Conservation (phyloP, 1,140 invertebrate species). For the Vanessa tameamea region DNA sequence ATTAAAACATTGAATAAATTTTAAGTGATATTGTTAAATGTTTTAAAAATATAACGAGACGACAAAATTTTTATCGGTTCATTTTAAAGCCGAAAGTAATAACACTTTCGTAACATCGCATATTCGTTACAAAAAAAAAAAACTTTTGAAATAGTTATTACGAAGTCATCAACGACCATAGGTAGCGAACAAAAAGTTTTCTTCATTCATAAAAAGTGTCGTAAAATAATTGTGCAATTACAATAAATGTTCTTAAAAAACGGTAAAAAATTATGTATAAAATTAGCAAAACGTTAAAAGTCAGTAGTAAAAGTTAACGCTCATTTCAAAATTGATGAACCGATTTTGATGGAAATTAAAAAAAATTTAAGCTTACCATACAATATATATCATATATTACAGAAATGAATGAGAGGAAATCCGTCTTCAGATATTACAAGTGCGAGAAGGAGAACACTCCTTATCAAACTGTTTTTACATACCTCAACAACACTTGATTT, state of each 20-base stretch:
- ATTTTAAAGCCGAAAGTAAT: constrained; percentile 25
- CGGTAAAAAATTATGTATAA: not conserved
- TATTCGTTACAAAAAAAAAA: constrained; percentile 32
- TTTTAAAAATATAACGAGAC: constrained; percentile 15
- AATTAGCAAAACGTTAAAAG: not conserved
- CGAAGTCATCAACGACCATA: constrained; percentile 29
- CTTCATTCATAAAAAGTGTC: constrained; percentile 34
- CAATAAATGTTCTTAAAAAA: constrained; percentile 2
- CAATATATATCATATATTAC: no score
- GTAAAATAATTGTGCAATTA: constrained; percentile 14
- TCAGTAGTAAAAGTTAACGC: no score
- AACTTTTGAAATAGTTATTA: constrained; percentile 39
- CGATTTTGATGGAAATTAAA: not conserved
- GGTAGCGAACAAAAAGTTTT: constrained; percentile 30
- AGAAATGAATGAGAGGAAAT: no score
- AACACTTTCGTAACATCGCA: constrained; percentile 2
- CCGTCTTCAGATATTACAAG: no score
- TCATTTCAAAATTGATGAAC: not conserved
- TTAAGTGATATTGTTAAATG: not conserved
- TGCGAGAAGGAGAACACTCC: no score
- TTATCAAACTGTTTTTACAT: no score
- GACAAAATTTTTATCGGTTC: constrained; percentile 18
- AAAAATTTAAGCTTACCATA: not conserved
- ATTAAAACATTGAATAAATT: not conserved
- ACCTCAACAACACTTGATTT: no score